A percentile compares a stretch with the other conserved stretches of the same genome.
Evolutionary conservation across 2,888 invertebrate species (phyloP).

Genomic region (Tipula lateralis): DNA sequence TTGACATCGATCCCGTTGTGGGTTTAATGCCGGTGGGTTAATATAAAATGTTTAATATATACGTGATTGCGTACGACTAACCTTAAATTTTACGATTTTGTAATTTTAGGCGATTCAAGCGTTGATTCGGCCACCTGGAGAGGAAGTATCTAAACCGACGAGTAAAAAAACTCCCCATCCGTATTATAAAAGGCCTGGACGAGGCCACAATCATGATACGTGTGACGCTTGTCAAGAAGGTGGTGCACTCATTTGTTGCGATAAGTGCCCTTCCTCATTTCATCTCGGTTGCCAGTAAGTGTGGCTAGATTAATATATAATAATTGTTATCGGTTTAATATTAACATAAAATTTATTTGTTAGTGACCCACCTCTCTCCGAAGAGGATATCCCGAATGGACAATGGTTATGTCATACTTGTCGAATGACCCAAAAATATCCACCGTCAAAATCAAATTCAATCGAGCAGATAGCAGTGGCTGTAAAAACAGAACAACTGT

Average conservation of each 20-base stretch:
- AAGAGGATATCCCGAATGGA: conserved; percentile 82
- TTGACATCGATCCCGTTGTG: conserved; percentile 73
- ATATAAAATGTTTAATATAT: conserved; percentile 31
- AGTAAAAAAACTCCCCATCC: conserved; percentile 63
- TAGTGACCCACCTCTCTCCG: conserved; percentile 89
- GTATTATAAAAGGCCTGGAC: conserved; percentile 79
- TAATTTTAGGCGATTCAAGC: conserved; percentile 74
- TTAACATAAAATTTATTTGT: too few species aligned
- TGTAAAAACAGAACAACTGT: conserved; percentile 38
- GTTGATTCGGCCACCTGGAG: conserved; percentile 82
- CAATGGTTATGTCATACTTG: conserved; percentile 91
- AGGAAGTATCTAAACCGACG: conserved; percentile 52
- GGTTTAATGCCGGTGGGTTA: conserved; percentile 80
- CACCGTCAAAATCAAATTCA: conserved; percentile 50
- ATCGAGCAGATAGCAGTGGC: conserved; percentile 48
- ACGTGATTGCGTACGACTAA: conserved; percentile 34
- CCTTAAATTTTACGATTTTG: conserved; percentile 30
- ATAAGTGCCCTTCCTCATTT: conserved; percentile 92
- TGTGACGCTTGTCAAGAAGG: conserved; percentile 94
- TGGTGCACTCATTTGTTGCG: conserved; percentile 92
- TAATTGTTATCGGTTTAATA: neutral
- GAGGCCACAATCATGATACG: conserved; percentile 85
- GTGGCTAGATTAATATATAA: conserved; percentile 50
- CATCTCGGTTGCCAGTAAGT: conserved; percentile 92
- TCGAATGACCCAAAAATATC: conserved; percentile 46